Percentiles rank a stretch among this genome's conserved stretches.
phyloP scores from a whole-genome alignment of 2,797 vertebrate species.

The Spea hammondii region DNA sequence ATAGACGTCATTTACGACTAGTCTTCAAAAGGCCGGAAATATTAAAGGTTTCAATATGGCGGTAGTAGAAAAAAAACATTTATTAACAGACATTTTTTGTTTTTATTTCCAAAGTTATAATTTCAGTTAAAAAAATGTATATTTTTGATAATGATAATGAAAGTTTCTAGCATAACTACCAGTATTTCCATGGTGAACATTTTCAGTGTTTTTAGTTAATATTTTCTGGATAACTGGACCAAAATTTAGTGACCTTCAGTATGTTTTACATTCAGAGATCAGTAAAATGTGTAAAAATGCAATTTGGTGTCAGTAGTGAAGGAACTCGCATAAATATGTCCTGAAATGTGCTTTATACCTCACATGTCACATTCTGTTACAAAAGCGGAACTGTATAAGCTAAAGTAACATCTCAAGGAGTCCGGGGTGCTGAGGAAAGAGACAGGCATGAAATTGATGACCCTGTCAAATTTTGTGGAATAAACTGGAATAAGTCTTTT shows the following conservation, averaged over 20 bases:
- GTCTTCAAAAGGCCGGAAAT: too few relatives aligned
- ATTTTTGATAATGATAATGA: too few relatives aligned
- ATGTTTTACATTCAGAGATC: background rate
- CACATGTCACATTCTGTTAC: slow-evolving; percentile 9
- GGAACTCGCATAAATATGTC: slow-evolving; percentile 1
- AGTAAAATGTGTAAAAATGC: background rate
- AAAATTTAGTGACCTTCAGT: background rate
- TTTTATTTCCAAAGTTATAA: too few relatives aligned
- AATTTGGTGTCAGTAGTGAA: background rate
- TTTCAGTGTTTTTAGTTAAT: too few relatives aligned
- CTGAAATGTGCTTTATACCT: slow-evolving; percentile 21
- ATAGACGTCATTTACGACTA: too few relatives aligned
- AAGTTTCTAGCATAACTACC: too few relatives aligned
- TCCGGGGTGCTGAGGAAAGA: slow-evolving; percentile 10
- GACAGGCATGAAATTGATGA: slow-evolving; percentile 41
- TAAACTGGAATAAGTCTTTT: slow-evolving; percentile 35
- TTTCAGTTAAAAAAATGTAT: too few relatives aligned
- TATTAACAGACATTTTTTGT: too few relatives aligned
- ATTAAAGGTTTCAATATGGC: too few relatives aligned
- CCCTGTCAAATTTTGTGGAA: slow-evolving; percentile 31
- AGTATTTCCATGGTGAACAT: too few relatives aligned
- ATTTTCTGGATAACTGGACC: too few relatives aligned
- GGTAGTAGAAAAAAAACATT: too few relatives aligned
- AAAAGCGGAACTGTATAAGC: slow-evolving; percentile 21
- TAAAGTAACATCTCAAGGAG: slow-evolving; percentile 26